These are phyloP conservation scores for Xyrauchen texanus DNA, from an alignment of 2,113 vertebrate species.

Conservation along the genomic window DNA sequence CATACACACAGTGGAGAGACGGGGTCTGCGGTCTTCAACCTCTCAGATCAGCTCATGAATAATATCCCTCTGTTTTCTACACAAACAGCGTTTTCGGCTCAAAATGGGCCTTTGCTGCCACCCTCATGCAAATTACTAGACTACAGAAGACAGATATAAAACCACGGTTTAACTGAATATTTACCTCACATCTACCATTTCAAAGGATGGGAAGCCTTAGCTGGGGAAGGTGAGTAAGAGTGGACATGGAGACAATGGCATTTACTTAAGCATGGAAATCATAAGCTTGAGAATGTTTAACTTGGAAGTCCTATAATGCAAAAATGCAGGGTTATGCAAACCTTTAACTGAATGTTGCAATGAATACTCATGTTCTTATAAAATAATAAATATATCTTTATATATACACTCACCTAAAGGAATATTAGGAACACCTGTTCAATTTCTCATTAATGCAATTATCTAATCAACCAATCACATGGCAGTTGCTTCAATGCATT, in stretches of 20 bases:
- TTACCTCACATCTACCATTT: slow-evolving; percentile 63
- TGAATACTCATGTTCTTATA: neutral
- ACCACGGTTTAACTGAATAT: neutral
- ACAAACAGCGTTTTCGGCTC: slow-evolving; percentile 16
- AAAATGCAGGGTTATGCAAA: neutral
- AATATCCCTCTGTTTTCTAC: slow-evolving; percentile 33
- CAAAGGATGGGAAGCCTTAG: slow-evolving; percentile 64
- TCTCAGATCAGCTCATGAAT: slow-evolving; percentile 45
- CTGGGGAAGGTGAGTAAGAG: slow-evolving; percentile 28
- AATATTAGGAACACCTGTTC: no score
- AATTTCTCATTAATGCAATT: no score
- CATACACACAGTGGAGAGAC: slow-evolving; percentile 80
- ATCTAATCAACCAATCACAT: no score
- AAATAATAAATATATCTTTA: no score
- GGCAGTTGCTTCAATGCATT: no score
- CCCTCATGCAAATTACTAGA: slow-evolving; percentile 19
- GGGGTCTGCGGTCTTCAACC: slow-evolving; percentile 61
- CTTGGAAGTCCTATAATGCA: slow-evolving; percentile 3
- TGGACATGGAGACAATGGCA: slow-evolving; percentile 45
- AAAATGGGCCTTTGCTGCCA: slow-evolving; percentile 15
- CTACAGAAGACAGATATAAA: slow-evolving; percentile 31
- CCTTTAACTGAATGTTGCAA: neutral
- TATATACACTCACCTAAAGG: no score
- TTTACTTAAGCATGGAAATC: slow-evolving; percentile 5
- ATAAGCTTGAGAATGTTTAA: slow-evolving; percentile 2